These are phyloP conservation scores for Cheilosia soror DNA, from an alignment of 2,888 invertebrate species.

Conservation along the genomic window DNA sequence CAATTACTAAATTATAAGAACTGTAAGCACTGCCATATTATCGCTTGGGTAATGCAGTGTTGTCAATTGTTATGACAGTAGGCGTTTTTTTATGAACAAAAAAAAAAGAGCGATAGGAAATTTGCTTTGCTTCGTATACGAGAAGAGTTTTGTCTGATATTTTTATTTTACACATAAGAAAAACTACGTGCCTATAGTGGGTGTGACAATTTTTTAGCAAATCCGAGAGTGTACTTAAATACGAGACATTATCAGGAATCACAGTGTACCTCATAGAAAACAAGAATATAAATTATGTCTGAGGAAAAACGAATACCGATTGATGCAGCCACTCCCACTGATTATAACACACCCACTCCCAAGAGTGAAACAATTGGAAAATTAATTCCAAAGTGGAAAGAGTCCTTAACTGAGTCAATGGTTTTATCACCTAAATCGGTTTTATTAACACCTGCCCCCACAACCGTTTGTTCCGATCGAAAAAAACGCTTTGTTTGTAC, in stretches of 20 bases:
- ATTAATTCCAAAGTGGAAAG: neutral
- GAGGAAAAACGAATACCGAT: constrained; percentile 25
- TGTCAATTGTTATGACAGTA: constrained; percentile 69
- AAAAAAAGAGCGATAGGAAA: constrained; percentile 12
- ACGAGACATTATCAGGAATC: neutral
- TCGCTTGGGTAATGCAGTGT: constrained; percentile 32
- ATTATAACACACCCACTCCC: constrained; percentile 56
- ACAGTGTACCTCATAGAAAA: neutral
- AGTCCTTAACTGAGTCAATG: neutral
- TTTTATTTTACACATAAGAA: constrained; percentile 37
- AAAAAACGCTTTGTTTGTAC: constrained; percentile 81
- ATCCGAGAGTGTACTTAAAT: neutral
- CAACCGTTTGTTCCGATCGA: constrained; percentile 75
- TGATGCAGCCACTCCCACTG: constrained; percentile 65
- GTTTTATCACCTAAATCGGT: neutral
- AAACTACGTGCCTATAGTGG: constrained; percentile 2
- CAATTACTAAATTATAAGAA: no score
- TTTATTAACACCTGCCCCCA: neutral
- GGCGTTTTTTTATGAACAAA: constrained; percentile 46
- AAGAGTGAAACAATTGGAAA: constrained; percentile 15
- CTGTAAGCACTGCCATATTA: constrained; percentile 21
- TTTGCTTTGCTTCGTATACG: neutral
- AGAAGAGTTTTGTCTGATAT: constrained; percentile 12
- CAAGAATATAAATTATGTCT: constrained; percentile 37
- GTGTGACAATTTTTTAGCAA: constrained; percentile 5